A percentile compares a stretch with the other conserved stretches of the same genome.
These are phyloP conservation scores for Epinotia nisella DNA, from an alignment of 2,888 invertebrate genomes.

Conservation along the genomic window DNA sequence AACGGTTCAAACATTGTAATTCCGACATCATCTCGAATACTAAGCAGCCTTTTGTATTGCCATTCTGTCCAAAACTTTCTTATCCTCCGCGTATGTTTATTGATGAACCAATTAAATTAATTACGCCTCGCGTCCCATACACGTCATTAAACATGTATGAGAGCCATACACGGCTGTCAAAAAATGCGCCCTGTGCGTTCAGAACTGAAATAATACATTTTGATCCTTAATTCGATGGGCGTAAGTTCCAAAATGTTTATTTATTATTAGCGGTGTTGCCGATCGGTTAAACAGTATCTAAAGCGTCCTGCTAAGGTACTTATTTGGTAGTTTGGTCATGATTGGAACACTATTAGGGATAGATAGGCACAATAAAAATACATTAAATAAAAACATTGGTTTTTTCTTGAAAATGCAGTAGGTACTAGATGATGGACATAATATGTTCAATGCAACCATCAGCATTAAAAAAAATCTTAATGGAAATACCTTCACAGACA, in stretches of 20 bases:
- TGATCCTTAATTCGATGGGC: background rate
- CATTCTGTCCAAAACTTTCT: background rate
- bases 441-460: no score
- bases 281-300: background rate
- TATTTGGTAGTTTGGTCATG: conserved; percentile 4
- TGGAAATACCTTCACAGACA: no score
- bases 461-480: no score
- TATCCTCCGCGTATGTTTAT: conserved; percentile 8
- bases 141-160: conserved; percentile 32
- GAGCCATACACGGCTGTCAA: conserved; percentile 2
- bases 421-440: no score
- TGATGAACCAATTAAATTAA: conserved; percentile 32
- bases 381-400: no score
- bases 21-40: background rate
- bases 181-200: background rate
- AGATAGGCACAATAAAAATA: no score
- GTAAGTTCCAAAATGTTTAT: background rate
- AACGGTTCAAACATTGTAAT: background rate
- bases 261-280: background rate
- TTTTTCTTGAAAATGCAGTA: no score
- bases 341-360: background rate
- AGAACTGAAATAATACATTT: background rate
- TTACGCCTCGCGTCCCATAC: conserved; percentile 5
- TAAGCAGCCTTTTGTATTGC: background rate
- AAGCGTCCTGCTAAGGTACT: background rate